Evolutionary conservation across 2,888 invertebrate genomes (phyloP), one percentile per base, ranked within the genome.

Genomic region (Nomada goodeniana): DNA sequence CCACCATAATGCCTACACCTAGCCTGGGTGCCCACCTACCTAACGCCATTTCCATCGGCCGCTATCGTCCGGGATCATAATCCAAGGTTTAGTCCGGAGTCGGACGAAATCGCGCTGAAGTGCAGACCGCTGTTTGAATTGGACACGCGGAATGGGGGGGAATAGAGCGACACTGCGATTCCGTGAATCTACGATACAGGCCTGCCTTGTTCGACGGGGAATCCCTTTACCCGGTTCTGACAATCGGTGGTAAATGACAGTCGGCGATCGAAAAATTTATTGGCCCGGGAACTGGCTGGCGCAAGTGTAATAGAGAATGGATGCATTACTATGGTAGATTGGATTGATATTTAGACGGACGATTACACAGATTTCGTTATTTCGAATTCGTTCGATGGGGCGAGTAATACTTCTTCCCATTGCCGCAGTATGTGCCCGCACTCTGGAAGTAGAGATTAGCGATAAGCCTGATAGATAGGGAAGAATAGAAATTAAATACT

Each of bases 1-100:
- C 89, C 89, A 89, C 91, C 90, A 90, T 90, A 89, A 91, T 91
- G 86, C 89, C 89, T 89, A 91, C 89, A 72, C 63, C 72, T 72
- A 71, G 50, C 60, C 90, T 90, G 82, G 89, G 82, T 80, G 59
- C 81, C 85, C 86, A 80, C 76, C 89, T 86, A 84, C 84, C 86
- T 85, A 88, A 89, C 89, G 87, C 87, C 88, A 89, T 87, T 88
- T 87, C 89, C 89, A 89, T 89, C 86, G 84, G 86, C 86, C 86
- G 87, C 88, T 87, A 90, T 90, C 90, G 87, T 89, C 89, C 80
- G 85, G 75, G 86, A 87, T 89, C 83, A 86, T 87, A 88, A 89
- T 88, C 89, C 85, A 86, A 88, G 88, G 82, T 86, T 90, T 86
- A 80, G 81, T 73, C 82, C 67, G 72, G 78, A 72, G 67, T 61